Base-by-base conservation (phyloP, 2,797 vertebrate species). In the Muraenolepis orangiensis region DNA sequence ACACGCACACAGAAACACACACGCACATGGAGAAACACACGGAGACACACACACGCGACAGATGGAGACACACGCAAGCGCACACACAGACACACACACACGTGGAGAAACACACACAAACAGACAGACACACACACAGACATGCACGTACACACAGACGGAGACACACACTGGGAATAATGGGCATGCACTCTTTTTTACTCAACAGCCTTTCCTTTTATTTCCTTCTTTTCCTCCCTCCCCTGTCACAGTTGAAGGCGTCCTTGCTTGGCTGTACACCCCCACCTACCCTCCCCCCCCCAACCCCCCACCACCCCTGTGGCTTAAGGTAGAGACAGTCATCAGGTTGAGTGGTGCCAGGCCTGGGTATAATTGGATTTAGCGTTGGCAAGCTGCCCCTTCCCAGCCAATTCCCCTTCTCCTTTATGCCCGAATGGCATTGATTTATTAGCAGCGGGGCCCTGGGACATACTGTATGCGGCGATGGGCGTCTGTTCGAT, bases 281-380 rank as follows among this genome's bases (percentile, higher is more conserved):
- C 77, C 51, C 51, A 57, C 51, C 6, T 57, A n/a, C 23, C 51
- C 42, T 20, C 51, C n/a, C 13, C 72, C 78, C 61, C 81, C 51
- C 6, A n/a, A n/a, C 23, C 51, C 42, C 51, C 51, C n/a, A 8
- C 72, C 78, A 51, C 81, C 75, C 77, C 71, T 28, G 20, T 69
- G 77, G 79, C 68, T 75, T 78, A 76, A 87, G 82, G 84, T 86
- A 85, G 86, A 86, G 80, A 72, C 83, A 38, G 73, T 87, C 82
- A 85, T 90, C 86, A 81, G 86, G 81, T 85, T 87, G 84, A 90
- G 85, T 88, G 86, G 84, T 92, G 88, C 89, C 87, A 91, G 85
- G 83, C 76, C 28, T 51, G 76, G 87, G 90, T 87, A 87, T 89
- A 90, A 88, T 85, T 90, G 86, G 86, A 90, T 91, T 90, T 90